A percentile compares a stretch with the other conserved stretches of the same genome.
These are phyloP conservation scores for Ceratina japonica DNA, from an alignment of 1,140 invertebrate genomes.

Conservation along the genomic window DNA sequence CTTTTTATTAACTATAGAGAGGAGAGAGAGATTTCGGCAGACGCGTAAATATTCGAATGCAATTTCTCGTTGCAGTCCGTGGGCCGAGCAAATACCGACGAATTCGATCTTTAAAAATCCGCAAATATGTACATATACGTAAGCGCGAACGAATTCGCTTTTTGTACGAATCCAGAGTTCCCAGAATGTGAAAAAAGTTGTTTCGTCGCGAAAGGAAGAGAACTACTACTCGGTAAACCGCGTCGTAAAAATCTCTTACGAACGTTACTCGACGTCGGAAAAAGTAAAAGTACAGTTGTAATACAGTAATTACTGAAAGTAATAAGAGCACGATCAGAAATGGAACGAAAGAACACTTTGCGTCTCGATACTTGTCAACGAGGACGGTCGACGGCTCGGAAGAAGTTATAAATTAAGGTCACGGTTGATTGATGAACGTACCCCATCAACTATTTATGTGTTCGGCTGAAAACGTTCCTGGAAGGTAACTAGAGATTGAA, in stretches of 20 bases:
- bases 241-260: background rate
- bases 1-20: too few species aligned
- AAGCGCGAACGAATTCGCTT: background rate
- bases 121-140: background rate
- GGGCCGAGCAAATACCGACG: background rate
- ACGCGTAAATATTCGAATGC: conserved; percentile 10
- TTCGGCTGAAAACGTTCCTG: background rate
- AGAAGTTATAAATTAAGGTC: background rate
- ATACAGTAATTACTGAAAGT: background rate
- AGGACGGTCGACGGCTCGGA: background rate
- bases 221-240: too few species aligned
- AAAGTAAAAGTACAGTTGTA: background rate
- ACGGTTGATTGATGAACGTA: background rate
- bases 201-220: too few species aligned
- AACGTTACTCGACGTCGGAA: too few species aligned
- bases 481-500: too few species aligned
- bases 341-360: background rate
- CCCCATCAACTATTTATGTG: background rate
- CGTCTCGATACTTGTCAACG: background rate
- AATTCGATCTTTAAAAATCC: conserved; percentile 1
- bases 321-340: background rate
- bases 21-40: background rate
- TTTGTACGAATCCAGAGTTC: background rate
- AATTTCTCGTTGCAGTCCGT: conserved; percentile 10
- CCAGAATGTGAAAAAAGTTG: too few species aligned